Conservation (phyloP, 1,140 invertebrate genomes). For the Pseudomyrmex cubaensis region DNA sequence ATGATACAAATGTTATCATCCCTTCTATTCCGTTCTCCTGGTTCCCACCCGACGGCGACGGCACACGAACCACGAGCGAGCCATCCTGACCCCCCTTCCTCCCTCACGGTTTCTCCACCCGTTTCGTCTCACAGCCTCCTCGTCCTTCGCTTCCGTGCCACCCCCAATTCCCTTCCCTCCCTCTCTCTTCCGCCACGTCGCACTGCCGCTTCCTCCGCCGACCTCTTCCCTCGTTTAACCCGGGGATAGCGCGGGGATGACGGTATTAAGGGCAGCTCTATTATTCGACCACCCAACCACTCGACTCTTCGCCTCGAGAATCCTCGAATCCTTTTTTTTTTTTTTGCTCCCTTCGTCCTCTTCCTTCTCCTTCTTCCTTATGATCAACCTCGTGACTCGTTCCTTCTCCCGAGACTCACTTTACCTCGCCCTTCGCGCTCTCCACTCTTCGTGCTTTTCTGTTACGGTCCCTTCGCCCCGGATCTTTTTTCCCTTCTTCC, state of each 20-base stretch:
- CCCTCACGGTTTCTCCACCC: slow-evolving; percentile 28
- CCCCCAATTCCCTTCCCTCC: slow-evolving; percentile 27
- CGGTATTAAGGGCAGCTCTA: slow-evolving; percentile 81
- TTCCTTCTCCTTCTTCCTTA: slow-evolving; percentile 51
- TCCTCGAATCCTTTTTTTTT: slow-evolving; percentile 75
- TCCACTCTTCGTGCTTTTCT: slow-evolving; percentile 62
- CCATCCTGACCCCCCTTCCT: slow-evolving; percentile 48
- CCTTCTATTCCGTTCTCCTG: slow-evolving; percentile 77
- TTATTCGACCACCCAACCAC: slow-evolving; percentile 81
- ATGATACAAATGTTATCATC: slow-evolving; percentile 85
- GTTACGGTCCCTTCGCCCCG: slow-evolving; percentile 16
- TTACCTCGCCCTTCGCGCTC: slow-evolving; percentile 17
- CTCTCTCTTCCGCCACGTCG: slow-evolving; percentile 24
- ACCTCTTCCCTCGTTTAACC: slow-evolving; percentile 75
- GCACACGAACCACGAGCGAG: slow-evolving; percentile 64
- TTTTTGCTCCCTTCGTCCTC: slow-evolving; percentile 1
- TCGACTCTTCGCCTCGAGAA: slow-evolving; percentile 78
- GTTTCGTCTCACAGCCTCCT: slow-evolving; percentile 9
- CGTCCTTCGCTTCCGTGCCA: slow-evolving; percentile 58
- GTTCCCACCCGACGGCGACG: slow-evolving; percentile 61
- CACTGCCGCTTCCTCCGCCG: slow-evolving; percentile 56
- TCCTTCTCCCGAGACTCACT: slow-evolving; percentile 22
- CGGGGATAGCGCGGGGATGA: slow-evolving; percentile 74
- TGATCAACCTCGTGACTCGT: slow-evolving; percentile 27
- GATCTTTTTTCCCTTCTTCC: background rate